Conservation (phyloP, 2,797 vertebrate genomes). For the Choloepus didactylus region DNA sequence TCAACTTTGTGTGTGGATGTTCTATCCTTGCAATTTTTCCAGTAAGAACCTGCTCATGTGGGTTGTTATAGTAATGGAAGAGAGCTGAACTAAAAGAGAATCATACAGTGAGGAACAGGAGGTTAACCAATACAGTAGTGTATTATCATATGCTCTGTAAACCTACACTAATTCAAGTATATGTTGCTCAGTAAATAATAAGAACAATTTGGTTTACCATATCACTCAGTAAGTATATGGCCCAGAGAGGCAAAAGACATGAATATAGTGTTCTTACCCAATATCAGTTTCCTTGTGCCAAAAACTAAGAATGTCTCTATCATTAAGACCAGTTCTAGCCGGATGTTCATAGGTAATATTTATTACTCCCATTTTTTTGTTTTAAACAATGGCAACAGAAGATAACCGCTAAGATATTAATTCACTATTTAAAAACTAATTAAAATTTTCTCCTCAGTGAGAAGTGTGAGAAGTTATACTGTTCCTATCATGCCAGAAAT, state of each 20-base stretch:
- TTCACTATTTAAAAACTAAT: not conserved
- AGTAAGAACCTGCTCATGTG: not conserved
- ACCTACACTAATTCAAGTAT: not conserved
- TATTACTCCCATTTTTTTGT: not conserved
- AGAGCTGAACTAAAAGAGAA: not conserved
- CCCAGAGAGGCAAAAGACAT: not conserved
- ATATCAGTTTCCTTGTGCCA: not conserved
- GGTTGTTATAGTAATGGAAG: not conserved
- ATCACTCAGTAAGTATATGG: not conserved
- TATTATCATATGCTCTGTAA: not conserved
- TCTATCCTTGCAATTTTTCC: not conserved
- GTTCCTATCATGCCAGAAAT: not conserved
- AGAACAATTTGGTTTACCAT: not conserved
- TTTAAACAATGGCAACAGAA: not conserved
- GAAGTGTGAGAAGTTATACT: not conserved
- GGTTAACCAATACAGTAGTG: not conserved
- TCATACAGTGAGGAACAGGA: not conserved
- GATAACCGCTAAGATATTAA: not conserved
- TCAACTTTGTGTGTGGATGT: not conserved
- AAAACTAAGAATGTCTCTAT: slow-evolving; percentile 13
- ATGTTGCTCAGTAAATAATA: not conserved
- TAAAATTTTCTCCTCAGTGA: not conserved
- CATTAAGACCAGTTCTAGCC: not conserved
- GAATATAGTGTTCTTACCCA: not conserved
- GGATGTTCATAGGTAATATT: not conserved